These are phyloP conservation scores for Zaprionus tsacasi DNA, from an alignment of 1,140 invertebrate genomes.

Conservation along the genomic window DNA sequence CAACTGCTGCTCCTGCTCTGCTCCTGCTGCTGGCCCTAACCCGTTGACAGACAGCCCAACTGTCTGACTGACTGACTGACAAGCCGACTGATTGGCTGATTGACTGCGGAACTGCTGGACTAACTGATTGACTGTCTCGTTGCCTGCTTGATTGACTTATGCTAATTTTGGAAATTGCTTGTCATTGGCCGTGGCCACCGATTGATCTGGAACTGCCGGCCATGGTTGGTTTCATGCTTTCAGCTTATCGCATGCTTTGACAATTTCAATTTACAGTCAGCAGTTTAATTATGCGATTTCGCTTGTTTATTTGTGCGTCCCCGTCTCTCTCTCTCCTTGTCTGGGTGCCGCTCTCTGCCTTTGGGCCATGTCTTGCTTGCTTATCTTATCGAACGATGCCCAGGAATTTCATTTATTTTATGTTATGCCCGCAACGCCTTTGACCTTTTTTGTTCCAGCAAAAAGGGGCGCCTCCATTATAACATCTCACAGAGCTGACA, in stretches of 20 bases:
- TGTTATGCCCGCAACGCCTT: constrained; percentile 9
- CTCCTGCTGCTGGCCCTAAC: constrained; percentile 24
- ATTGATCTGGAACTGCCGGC: constrained; percentile 14
- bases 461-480: background rate
- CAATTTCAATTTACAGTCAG: constrained; percentile 25
- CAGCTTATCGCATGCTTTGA: constrained; percentile 3
- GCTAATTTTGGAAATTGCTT: constrained; percentile 65
- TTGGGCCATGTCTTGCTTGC: constrained; percentile 3
- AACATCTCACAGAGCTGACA: background rate
- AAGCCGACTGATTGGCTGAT: background rate
- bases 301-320: background rate
- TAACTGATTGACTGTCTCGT: constrained; percentile 2
- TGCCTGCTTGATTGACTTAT: constrained; percentile 59
- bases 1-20: constrained; percentile 7
- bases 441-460: constrained; percentile 6
- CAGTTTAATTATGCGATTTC: constrained; percentile 28
- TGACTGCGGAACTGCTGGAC: background rate
- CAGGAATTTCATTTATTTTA: constrained; percentile 31
- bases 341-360: background rate
- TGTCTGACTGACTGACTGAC: constrained; percentile 3
- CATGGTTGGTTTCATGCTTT: constrained; percentile 10
- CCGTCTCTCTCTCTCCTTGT: background rate
- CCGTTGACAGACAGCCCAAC: constrained; percentile 4
- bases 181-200: constrained; percentile 27
- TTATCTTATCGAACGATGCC: constrained; percentile 20